Evolutionary conservation across 2,797 vertebrate species (phyloP).

Genomic region (Sitta carolinensis): DNA sequence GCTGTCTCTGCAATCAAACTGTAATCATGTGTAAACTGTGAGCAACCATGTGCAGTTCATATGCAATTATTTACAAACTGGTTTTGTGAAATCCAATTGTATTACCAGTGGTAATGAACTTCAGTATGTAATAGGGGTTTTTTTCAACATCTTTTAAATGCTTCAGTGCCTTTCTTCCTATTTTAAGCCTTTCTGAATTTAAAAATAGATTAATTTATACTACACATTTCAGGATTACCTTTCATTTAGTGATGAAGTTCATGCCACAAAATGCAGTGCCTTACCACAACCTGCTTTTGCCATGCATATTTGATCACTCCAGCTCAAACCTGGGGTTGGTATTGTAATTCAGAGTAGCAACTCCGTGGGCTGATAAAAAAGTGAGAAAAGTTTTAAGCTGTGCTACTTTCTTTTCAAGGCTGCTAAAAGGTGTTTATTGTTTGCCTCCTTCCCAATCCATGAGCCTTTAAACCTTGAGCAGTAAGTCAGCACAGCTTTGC

Average conservation of each 20-base stretch:
- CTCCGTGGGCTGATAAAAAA: not conserved
- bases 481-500: not conserved
- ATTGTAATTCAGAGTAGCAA: not conserved
- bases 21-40: slow-evolving; percentile 71
- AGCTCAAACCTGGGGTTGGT: not conserved
- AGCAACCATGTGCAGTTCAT: slow-evolving; percentile 63
- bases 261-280: not conserved
- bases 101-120: slow-evolving; percentile 54
- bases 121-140: not conserved
- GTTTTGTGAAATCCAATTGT: slow-evolving; percentile 62
- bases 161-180: not conserved
- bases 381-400: not conserved
- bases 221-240: not conserved
- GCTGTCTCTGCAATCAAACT: slow-evolving; percentile 65
- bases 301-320: not conserved
- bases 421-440: slow-evolving; percentile 33
- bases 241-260: not conserved
- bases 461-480: slow-evolving; percentile 21
- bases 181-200: not conserved
- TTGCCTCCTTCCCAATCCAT: not conserved
- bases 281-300: not conserved
- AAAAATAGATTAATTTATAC: not conserved
- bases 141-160: slow-evolving; percentile 25
- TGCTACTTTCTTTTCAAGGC: not conserved
- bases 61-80: slow-evolving; percentile 68